Base-by-base conservation (phyloP, 2,888 invertebrate genomes). In the Tipula confusa region DNA sequence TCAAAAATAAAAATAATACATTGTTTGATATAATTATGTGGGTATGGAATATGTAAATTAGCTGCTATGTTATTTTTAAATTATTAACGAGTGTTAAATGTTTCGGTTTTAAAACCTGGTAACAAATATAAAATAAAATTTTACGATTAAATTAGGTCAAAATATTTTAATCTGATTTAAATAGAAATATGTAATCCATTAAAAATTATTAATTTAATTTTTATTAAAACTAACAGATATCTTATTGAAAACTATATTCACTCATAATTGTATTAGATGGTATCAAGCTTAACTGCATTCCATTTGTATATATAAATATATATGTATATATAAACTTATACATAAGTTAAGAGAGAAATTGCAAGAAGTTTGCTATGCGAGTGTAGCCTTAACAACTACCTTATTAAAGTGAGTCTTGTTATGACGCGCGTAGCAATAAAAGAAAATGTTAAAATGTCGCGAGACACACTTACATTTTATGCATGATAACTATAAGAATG, bases 331-430 rank as follows among this genome's bases (percentile, higher is more conserved):
- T n/a, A n/a, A n/a, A n/a, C n/a, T n/a, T n/a, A n/a, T 43, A 43
- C 43, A 36, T 0, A 15, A 15, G 15, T 15, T 15, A 24, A 9
- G 64, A 38, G 38, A 64, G 64, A 64, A 64, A 64, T 24, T 64
- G 64, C 43, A 64, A 64, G 15, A 64, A 24, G 9, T 64, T 64
- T 64, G 24, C 9, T 64, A 24, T 64, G 64, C 64, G 24, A 31
- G 31, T 6, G 31, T 43, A n/a, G n/a, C 24, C 24, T 24, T 9
- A 64, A 64, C 64, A 64, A 64, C 64, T 64, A 64, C 64, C 64
- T 24, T 64, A 64, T 64, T 64, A 24, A 64, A 64, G 64, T 64
- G 64, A 64, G 64, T 64, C 64, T 64, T 64, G 24, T 64, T 64
- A 9, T 64, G 64, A 64, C 64, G 64, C 64, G 64, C 36, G 11